Base-by-base conservation (phyloP, 1,140 invertebrate species). In the Drosophila pseudoananassae region DNA sequence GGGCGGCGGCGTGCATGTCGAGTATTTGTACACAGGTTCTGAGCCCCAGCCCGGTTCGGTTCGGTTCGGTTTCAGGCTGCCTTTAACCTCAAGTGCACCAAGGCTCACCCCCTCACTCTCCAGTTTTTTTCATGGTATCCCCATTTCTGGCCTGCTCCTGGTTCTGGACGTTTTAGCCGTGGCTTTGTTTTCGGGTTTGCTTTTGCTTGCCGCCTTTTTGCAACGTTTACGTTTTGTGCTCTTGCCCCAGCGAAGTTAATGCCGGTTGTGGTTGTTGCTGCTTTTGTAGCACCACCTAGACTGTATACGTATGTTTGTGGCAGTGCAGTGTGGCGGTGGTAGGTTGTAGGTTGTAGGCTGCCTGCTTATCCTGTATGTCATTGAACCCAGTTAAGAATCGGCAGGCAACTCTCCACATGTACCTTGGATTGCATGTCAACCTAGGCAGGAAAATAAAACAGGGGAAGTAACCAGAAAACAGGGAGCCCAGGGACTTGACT, bases 161-260 rank as follows among this genome's bases (percentile, higher is more conserved):
- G 74, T 78, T 71, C 59, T 81, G 72, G 76, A 57, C 72, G 78
- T 64, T 71, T 82, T 70, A 78, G 74, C 74, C 78, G 64, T 52
- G 83, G 78, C 83, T 87, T 87, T 87, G 83, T 87, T 87, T 87
- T 87, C 82, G 78, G 75, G 56, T 83, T 82, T 50, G 75, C 74
- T 54, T 88, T 82, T 68, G 75, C 75, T 87, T 71, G 66, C 75
- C 76, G 84, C 79, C 64, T 87, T 88, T 82, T 83, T 83, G 84
- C 79, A 83, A 79, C 83, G 83, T 83, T 88, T 88, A 83, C 76
- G 71, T 74, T 82, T 66, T 76, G 66, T 74, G 76, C 65, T 82
- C 71, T 75, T 77, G 73, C 64, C 71, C 58, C 59, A 57, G 60
- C 73, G 36, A 78, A 84, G 80, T 87, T 87, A 87, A 76, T 82